These are phyloP conservation scores for Glossosoma conforme DNA, from an alignment of 1,140 invertebrate genomes.

Conservation along the genomic window DNA sequence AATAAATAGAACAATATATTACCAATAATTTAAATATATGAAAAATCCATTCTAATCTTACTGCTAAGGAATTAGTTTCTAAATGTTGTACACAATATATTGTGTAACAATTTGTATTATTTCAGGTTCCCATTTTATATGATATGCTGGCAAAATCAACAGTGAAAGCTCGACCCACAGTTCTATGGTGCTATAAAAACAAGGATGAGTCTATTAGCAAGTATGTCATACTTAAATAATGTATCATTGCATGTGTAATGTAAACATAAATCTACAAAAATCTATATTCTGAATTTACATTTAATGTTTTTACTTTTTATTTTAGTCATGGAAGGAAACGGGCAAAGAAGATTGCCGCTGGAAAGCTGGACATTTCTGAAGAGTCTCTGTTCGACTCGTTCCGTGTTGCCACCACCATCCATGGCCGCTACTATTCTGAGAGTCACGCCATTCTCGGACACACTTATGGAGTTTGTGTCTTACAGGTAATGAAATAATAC, in stretches of 20 bases:
- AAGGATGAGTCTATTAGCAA: slow-evolving; percentile 82
- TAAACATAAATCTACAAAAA: not conserved
- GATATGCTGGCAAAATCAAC: slow-evolving; percentile 95
- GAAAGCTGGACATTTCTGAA: slow-evolving; percentile 87
- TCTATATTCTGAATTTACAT: too few relatives aligned
- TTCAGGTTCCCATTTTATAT: slow-evolving; percentile 89
- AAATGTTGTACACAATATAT: too few relatives aligned
- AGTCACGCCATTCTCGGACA: slow-evolving; percentile 97
- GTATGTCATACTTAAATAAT: slow-evolving; percentile 44
- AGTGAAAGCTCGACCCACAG: slow-evolving; percentile 85
- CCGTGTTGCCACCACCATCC: slow-evolving; percentile 91
- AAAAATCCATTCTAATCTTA: too few relatives aligned
- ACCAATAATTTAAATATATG: too few relatives aligned
- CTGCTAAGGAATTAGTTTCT: too few relatives aligned
- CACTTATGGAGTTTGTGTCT: slow-evolving; percentile 94
- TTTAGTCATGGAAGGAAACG: slow-evolving; percentile 88
- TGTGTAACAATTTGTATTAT: too few relatives aligned
- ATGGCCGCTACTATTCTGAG: slow-evolving; percentile 97
- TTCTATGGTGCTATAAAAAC: slow-evolving; percentile 98
- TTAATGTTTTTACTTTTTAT: slow-evolving; percentile 27
- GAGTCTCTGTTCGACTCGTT: slow-evolving; percentile 98
- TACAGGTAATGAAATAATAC: slow-evolving; percentile 63
- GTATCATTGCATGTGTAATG: too few relatives aligned
- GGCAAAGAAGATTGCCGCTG: slow-evolving; percentile 87
- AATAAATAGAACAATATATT: too few relatives aligned